Conservation (phyloP, 2,113 vertebrate genomes). For the Siphamia tubifer region DNA sequence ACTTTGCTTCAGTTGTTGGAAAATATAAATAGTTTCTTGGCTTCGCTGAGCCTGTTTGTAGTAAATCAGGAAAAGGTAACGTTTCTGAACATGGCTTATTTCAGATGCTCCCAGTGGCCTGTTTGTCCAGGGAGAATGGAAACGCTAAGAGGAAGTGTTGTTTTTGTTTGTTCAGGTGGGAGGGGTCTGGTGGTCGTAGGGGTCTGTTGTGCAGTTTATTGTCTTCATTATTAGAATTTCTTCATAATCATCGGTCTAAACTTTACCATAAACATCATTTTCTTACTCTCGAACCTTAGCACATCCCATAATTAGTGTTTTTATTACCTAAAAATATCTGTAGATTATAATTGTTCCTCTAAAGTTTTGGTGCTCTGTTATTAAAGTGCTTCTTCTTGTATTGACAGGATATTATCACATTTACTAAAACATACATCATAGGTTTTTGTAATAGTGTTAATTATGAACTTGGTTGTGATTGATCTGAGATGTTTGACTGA, state of each 20-base stretch:
- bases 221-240: not conserved
- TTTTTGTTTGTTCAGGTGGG: not conserved
- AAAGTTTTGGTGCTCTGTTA: constrained; percentile 29
- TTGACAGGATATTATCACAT: not conserved
- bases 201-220: no score
- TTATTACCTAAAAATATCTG: not conserved
- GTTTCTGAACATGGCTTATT: constrained; percentile 30
- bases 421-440: no score
- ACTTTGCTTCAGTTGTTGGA: not conserved
- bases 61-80: constrained; percentile 15
- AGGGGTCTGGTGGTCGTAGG: not conserved
- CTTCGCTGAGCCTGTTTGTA: not conserved
- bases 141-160: no score
- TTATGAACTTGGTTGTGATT: no score
- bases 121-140: no score
- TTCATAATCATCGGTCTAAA: not conserved
- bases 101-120: no score
- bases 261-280: not conserved
- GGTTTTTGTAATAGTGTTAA: no score
- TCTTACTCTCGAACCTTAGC: not conserved
- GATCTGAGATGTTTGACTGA: not conserved
- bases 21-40: constrained; percentile 24
- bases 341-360: not conserved
- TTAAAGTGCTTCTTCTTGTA: constrained; percentile 51
- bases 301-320: not conserved